Evolutionary conservation across 1,140 invertebrate genomes (phyloP), one percentile per base, ranked within the genome.

Genomic region (Sinonovacula constricta): DNA sequence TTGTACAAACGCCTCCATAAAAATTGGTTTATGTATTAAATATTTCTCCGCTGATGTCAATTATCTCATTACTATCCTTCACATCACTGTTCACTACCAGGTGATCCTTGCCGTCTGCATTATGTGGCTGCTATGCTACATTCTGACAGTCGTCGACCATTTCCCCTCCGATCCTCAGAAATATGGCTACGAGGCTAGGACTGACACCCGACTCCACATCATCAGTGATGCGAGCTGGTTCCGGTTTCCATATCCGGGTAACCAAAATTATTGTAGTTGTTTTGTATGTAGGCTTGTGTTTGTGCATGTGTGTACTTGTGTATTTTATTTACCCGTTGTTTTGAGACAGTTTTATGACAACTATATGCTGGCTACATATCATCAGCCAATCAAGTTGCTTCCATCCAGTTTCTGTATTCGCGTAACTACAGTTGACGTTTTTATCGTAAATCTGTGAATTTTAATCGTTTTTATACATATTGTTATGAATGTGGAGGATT

Each of bases 161-260:
- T 92, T 97, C 14, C 93, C 93, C 0, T 83, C 88, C 10, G 79
- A 84, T 15, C 78, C 69, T 0, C 67, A 59, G 0, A 51, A 76
- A 1, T 86, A 80, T 22, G 94, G 94, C 0, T 95, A 96, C 91
- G 93, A 93, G 5, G 96, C 95, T 0, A 91, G 96, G 69, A 95
- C 95, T 0, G 96, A 97, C 86, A 93, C 93, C 5, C 95, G 95
- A 82, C 81, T 95, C 0, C 93, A 93, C 67, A 95, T 96, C 63
- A 90, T 97, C n/a, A 91, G 91, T n/a, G 93, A 95, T 82, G 94
- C 95, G 0, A 92, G 94, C 0, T 97, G 96, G 96, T 95, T 97
- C 86, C 91, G 96, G 24, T 87, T 97, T 34, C 96, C 96, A 7
- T 97, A 97, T 92, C 96, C 96, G 81, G 94, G 94, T 95, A 88